Percentiles rank a stretch among this genome's conserved stretches.
These are phyloP conservation scores for Polypedilum pembai DNA, from an alignment of 1,140 invertebrate genomes.

Conservation along the genomic window DNA sequence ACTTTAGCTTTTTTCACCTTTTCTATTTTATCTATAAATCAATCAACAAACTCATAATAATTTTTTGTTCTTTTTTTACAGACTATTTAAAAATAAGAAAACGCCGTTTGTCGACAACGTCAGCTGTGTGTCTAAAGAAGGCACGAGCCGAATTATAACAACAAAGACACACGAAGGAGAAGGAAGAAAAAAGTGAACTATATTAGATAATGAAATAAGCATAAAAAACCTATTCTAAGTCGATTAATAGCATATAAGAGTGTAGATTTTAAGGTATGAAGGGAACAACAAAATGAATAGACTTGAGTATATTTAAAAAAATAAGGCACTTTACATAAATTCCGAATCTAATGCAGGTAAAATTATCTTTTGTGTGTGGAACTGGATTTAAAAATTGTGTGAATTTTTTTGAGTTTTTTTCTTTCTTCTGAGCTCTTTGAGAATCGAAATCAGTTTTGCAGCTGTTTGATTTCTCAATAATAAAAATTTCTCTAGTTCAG, in stretches of 20 bases:
- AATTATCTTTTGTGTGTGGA: background rate
- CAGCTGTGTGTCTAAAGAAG: conserved; percentile 23
- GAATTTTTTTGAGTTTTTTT: no score
- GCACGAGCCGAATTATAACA: conserved; percentile 24
- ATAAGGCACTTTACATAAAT: background rate
- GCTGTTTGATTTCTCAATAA: no score
- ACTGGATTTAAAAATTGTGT: background rate
- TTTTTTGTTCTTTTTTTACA: conserved; percentile 3
- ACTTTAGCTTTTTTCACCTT: background rate
- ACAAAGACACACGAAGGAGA: conserved; percentile 24
- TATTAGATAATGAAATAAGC: conserved; percentile 31
- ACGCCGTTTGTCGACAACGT: conserved; percentile 19
- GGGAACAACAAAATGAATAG: background rate
- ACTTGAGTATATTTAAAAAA: background rate
- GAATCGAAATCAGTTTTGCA: no score
- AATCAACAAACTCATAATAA: no score
- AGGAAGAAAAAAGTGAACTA: conserved; percentile 31
- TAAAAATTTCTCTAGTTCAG: no score
- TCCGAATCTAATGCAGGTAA: background rate
- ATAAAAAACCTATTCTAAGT: conserved; percentile 30
- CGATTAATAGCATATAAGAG: background rate
- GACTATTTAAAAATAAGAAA: conserved; percentile 24
- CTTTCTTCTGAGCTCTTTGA: no score
- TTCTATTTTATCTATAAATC: no score
- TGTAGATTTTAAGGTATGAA: background rate